A percentile compares a stretch with the other conserved stretches of the same genome.
These are phyloP conservation scores for Lepus townsendii DNA, from an alignment of 2,797 vertebrate species.

Conservation along the genomic window DNA sequence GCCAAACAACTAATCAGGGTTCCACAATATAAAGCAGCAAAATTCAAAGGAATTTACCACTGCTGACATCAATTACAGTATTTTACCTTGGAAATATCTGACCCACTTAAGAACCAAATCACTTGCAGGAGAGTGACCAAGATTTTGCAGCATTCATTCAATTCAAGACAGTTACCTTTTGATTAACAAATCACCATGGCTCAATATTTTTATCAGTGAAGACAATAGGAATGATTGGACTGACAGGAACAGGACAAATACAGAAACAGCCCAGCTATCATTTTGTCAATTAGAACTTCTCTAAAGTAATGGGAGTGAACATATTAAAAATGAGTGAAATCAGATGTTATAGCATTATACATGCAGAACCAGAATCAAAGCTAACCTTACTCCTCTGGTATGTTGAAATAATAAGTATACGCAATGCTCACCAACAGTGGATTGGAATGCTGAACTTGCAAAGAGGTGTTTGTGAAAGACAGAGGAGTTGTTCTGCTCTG, in stretches of 20 bases:
- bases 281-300: neutral
- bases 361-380: neutral
- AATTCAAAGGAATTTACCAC: neutral
- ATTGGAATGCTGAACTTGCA: neutral
- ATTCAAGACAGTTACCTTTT: neutral
- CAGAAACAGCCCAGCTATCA: neutral
- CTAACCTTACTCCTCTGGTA: neutral
- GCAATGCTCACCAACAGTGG: neutral
- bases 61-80: neutral
- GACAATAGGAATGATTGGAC: neutral
- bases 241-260: neutral
- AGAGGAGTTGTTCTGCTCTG: neutral
- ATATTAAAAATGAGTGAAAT: neutral
- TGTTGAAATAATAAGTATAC: rapidly evolving
- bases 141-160: neutral
- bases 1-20: neutral
- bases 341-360: neutral
- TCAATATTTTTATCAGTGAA: neutral
- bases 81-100: neutral
- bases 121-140: neutral
- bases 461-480: neutral
- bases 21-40: neutral
- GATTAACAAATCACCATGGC: neutral
- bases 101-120: conserved; percentile 7
- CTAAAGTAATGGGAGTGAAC: neutral